Conservation (phyloP, 2,797 vertebrate genomes). For the Neoniphon sammara region DNA sequence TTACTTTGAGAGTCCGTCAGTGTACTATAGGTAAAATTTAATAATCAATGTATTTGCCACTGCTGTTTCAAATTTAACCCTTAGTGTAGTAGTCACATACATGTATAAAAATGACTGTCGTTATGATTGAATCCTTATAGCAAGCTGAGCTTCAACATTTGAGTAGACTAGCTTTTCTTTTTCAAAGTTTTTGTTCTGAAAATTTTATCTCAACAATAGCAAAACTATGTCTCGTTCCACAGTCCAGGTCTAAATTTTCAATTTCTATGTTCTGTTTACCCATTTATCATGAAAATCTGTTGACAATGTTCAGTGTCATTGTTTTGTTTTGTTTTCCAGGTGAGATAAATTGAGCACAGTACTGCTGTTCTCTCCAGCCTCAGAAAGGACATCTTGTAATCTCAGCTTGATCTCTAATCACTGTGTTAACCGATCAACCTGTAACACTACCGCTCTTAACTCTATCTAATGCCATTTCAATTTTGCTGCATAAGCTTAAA, state of each 20-base stretch:
- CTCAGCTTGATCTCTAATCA: neutral
- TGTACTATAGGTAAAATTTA: neutral
- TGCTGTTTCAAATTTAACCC: too few relatives aligned
- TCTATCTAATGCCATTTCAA: neutral
- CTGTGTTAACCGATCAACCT: neutral
- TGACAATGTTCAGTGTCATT: neutral
- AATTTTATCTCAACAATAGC: neutral
- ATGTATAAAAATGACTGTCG: neutral
- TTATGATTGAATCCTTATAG: neutral
- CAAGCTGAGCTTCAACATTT: too few relatives aligned
- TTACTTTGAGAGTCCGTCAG: neutral
- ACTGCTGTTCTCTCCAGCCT: too few relatives aligned
- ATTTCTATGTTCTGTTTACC: neutral
- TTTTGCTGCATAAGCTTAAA: conserved; percentile 15
- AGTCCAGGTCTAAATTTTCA: neutral
- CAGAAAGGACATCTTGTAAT: neutral
- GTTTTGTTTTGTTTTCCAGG: neutral
- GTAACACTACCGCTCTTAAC: neutral
- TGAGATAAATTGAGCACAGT: too few relatives aligned
- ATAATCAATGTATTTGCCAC: neutral
- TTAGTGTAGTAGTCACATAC: neutral
- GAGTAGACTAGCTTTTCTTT: too few relatives aligned
- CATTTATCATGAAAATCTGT: neutral
- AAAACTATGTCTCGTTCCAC: neutral
- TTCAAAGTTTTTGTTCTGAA: neutral